These are phyloP conservation scores for Coendou prehensilis DNA, from an alignment of 2,797 vertebrate genomes.

Conservation along the genomic window DNA sequence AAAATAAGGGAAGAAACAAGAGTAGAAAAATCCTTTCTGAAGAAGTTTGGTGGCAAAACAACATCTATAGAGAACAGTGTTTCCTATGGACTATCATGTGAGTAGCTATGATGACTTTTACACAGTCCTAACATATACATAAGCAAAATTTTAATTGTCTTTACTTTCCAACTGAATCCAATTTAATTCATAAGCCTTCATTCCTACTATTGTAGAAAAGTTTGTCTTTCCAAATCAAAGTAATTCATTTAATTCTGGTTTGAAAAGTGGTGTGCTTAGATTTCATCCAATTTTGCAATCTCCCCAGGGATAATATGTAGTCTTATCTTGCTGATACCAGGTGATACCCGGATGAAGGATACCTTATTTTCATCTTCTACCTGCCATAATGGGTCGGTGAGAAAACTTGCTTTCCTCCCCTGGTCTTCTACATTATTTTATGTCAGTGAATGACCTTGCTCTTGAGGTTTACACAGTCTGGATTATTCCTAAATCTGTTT, in stretches of 20 bases:
- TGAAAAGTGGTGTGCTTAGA: not conserved
- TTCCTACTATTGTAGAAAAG: not conserved
- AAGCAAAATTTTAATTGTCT: not conserved
- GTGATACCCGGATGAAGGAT: not conserved
- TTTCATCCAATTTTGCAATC: not conserved
- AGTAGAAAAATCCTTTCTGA: not conserved
- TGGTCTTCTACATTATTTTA: not conserved
- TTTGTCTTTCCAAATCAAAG: not conserved
- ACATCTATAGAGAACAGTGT: not conserved
- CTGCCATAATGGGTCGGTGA: accelerated
- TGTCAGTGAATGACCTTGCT: not conserved
- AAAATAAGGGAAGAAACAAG: not conserved
- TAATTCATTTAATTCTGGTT: not conserved
- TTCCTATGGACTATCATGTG: not conserved
- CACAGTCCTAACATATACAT: too few species aligned
- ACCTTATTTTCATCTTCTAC: not conserved
- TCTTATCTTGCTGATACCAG: not conserved
- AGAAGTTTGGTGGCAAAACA: not conserved
- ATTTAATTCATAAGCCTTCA: not conserved
- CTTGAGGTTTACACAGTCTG: not conserved
- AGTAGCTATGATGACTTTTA: not conserved
- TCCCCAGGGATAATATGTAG: not conserved
- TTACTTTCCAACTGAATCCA: not conserved
- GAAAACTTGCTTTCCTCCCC: not conserved
- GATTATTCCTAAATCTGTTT: not conserved